A percentile compares a stretch with the other conserved stretches of the same genome.
phyloP scores from a whole-genome alignment of 2,888 invertebrate genomes.

The Caradrina clavipalpis region DNA sequence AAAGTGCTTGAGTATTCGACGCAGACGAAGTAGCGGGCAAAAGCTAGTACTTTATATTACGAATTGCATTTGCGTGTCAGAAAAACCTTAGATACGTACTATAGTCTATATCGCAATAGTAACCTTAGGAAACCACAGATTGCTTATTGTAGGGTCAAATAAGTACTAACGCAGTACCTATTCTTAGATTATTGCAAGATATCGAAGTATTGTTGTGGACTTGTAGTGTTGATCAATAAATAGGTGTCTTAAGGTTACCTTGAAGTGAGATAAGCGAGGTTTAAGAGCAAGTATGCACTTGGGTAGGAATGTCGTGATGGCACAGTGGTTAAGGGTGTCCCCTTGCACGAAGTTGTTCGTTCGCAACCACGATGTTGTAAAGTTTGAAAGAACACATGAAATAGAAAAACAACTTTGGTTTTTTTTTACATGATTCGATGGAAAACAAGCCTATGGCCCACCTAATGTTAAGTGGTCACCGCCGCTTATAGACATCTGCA shows the following conservation, averaged over 20 bases:
- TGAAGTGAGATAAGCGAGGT: neutral
- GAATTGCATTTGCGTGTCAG: slow-evolving; percentile 13
- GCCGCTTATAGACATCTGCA: too few relatives aligned
- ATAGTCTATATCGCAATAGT: slow-evolving; percentile 28
- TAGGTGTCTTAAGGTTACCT: neutral
- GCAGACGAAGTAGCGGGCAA: too few relatives aligned
- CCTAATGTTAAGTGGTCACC: too few relatives aligned
- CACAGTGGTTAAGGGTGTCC: too few relatives aligned
- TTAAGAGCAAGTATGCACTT: neutral
- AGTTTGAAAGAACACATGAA: too few relatives aligned
- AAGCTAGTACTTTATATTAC: neutral
- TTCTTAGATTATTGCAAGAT: slow-evolving; percentile 21
- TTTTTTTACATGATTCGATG: too few relatives aligned
- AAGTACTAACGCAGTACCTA: slow-evolving; percentile 14
- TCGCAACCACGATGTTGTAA: too few relatives aligned
- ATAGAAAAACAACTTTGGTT: too few relatives aligned
- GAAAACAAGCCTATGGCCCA: too few relatives aligned
- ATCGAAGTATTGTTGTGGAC: slow-evolving; percentile 1
- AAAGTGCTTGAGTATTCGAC: too few relatives aligned
- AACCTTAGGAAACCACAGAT: slow-evolving; percentile 39
- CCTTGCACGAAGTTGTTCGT: too few relatives aligned
- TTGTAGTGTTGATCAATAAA: neutral
- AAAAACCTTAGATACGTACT: slow-evolving; percentile 12
- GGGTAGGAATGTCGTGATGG: neutral
- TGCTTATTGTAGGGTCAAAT: slow-evolving; percentile 30